Percentiles rank a stretch among this genome's conserved stretches.
phyloP scores from a whole-genome alignment of 2,888 invertebrate genomes.

The Drosophila neonasuta region DNA sequence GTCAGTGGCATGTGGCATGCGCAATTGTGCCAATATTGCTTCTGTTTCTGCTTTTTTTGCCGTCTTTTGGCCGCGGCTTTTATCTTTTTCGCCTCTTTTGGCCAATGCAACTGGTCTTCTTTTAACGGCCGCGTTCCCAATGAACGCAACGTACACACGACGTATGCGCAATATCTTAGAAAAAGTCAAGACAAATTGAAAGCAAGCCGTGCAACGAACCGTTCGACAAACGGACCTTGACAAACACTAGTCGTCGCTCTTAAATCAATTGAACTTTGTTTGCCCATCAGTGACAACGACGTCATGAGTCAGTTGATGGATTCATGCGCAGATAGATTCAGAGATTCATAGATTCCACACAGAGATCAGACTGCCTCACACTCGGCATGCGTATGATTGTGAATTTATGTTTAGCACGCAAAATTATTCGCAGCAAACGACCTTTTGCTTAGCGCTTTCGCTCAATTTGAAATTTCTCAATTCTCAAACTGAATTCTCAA shows the following conservation, averaged over 20 bases:
- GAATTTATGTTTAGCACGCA: constrained; percentile 44
- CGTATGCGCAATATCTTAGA: constrained; percentile 22
- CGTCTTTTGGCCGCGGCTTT: constrained; percentile 61
- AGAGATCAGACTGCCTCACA: constrained; percentile 37
- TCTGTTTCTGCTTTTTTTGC: not conserved
- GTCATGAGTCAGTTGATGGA: constrained; percentile 26
- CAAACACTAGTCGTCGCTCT: constrained; percentile 25
- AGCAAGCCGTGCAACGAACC: constrained; percentile 5
- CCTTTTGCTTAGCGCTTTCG: constrained; percentile 16
- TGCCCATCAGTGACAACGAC: constrained; percentile 16
- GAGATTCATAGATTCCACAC: constrained; percentile 20
- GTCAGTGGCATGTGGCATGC: constrained; percentile 65
- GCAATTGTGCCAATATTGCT: constrained; percentile 44
- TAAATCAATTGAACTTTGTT: constrained; percentile 48
- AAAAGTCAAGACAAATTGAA: not conserved
- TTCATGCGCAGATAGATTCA: constrained; percentile 6
- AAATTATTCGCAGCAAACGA: constrained; percentile 50
- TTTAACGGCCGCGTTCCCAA: constrained; percentile 33
- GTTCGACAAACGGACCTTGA: constrained; percentile 53
- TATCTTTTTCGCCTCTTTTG: constrained; percentile 43
- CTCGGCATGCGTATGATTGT: not conserved
- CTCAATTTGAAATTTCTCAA: constrained; percentile 28
- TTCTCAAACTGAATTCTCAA: constrained; percentile 31
- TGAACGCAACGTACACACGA: constrained; percentile 10
- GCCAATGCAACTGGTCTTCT: constrained; percentile 43